These are phyloP conservation scores for Clarias macrocephalus DNA, from an alignment of 2,113 vertebrate species.

Conservation along the genomic window DNA sequence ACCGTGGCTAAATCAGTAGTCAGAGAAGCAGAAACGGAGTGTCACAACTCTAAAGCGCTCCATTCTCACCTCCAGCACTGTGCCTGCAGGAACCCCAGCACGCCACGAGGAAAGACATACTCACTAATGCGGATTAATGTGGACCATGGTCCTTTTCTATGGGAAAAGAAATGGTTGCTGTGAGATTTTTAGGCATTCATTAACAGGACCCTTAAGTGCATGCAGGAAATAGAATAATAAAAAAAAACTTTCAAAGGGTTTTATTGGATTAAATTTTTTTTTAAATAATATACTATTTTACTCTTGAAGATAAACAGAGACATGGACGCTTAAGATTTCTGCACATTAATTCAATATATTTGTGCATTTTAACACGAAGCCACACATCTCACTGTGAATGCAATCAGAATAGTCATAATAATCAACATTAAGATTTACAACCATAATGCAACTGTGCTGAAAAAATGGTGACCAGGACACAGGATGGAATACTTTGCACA, in stretches of 20 bases:
- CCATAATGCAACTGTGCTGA: neutral
- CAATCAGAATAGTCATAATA: neutral
- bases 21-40: neutral
- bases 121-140: neutral
- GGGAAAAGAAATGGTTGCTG: no score
- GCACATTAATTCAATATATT: no score
- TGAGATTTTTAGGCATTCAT: neutral
- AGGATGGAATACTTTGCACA: neutral
- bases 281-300: neutral
- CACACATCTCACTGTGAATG: neutral
- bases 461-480: neutral
- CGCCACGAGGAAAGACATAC: neutral
- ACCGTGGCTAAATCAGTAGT: slow-evolving; percentile 16
- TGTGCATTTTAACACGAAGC: neutral
- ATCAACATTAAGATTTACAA: neutral
- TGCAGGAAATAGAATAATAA: neutral
- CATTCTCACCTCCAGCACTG: neutral
- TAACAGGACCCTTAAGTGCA: neutral
- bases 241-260: neutral
- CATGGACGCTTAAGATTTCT: neutral
- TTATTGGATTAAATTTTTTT: neutral
- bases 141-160: neutral
- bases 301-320: neutral
- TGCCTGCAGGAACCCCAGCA: neutral
- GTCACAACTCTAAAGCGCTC: neutral